phyloP scores from a whole-genome alignment of 2,113 vertebrate genomes.

The Leptodactylus fuscus region DNA sequence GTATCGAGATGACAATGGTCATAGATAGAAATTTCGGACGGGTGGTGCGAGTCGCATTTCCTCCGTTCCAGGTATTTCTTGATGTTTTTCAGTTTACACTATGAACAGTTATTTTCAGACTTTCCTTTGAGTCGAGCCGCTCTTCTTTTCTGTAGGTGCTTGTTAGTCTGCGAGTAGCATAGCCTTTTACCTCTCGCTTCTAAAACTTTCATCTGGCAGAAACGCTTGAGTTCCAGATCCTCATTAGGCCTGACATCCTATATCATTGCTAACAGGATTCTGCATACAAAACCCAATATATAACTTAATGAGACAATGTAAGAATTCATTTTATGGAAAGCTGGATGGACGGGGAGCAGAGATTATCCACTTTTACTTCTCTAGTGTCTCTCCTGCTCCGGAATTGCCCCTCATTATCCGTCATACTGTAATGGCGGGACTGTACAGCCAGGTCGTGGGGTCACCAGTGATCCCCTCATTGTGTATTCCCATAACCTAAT shows the following conservation, averaged over 20 bases:
- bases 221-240: conserved; percentile 6
- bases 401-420: conserved; percentile 15
- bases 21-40: not conserved
- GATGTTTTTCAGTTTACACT: conserved; percentile 37
- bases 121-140: conserved; percentile 4
- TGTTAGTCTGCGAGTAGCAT: conserved; percentile 28
- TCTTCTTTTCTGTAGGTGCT: conserved; percentile 14
- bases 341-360: conserved; percentile 5
- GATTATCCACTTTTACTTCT: conserved; percentile 37
- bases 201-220: conserved; percentile 40
- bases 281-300: conserved; percentile 29
- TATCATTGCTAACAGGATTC: conserved; percentile 45
- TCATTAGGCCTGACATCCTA: conserved; percentile 45
- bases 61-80: conserved; percentile 39
- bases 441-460: not conserved
- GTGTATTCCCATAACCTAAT: not conserved
- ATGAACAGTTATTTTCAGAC: conserved; percentile 36
- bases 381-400: not conserved
- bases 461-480: not conserved
- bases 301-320: conserved; percentile 45
- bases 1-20: not conserved
- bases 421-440: not conserved
- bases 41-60: not conserved
- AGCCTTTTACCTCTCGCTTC: conserved; percentile 31
- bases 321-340: conserved; percentile 32